These are phyloP conservation scores for Tetragonula carbonaria DNA, from an alignment of 2,888 invertebrate genomes.

Conservation along the genomic window DNA sequence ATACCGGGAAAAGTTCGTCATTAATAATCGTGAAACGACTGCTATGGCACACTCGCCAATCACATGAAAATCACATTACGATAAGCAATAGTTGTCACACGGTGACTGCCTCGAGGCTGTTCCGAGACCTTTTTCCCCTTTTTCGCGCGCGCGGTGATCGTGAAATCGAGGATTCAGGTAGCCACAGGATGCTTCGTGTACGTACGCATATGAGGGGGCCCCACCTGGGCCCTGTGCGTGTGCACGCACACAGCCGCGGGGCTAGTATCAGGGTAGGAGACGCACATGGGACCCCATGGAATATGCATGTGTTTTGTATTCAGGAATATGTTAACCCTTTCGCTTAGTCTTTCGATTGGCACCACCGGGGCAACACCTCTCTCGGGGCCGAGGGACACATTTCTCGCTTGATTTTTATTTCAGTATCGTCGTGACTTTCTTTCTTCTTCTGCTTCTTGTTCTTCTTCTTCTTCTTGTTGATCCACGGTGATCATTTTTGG, in stretches of 20 bases:
- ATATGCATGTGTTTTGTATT: conserved; percentile 82
- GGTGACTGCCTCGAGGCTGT: conserved; percentile 42
- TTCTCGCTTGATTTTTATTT: conserved; percentile 7
- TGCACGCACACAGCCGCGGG: conserved; percentile 27
- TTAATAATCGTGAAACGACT: conserved; percentile 74
- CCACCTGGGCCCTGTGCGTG: conserved; percentile 79
- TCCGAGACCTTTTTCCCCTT: conserved; percentile 10
- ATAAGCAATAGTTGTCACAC: conserved; percentile 76
- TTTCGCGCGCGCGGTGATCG: neutral
- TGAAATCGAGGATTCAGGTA: conserved; percentile 73
- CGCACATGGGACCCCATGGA: conserved; percentile 76
- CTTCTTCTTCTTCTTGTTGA: neutral
- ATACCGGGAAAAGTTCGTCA: conserved; percentile 61
- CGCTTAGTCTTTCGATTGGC: conserved; percentile 83
- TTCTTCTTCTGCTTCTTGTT: neutral
- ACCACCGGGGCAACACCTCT: conserved; percentile 81
- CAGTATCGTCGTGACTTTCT: neutral
- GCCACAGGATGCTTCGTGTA: conserved; percentile 64
- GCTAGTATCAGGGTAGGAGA: conserved; percentile 66
- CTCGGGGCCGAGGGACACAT: conserved; percentile 22
- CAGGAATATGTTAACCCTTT: conserved; percentile 83
- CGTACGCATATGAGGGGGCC: conserved; percentile 73
- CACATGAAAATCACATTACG: conserved; percentile 81
- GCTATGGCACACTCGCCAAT: conserved; percentile 49
- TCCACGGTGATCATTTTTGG: too few species aligned